Conservation (phyloP, 1,140 invertebrate species). For the Physella acuta region DNA sequence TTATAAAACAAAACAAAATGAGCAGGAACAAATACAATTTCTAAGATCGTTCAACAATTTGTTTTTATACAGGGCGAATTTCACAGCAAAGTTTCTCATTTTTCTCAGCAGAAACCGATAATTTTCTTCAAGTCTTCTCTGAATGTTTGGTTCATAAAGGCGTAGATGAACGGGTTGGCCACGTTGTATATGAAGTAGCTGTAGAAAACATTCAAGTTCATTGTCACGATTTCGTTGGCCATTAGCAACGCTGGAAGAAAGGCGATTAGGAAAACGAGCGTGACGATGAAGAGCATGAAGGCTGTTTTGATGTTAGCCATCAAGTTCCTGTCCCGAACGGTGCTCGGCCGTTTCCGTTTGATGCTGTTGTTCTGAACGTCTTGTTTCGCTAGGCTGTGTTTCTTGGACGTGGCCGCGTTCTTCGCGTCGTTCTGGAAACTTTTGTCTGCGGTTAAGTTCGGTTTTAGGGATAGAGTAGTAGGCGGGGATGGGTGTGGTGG, state of each 20-base stretch:
- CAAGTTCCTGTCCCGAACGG: conserved; percentile 28
- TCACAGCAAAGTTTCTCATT: too few relatives aligned
- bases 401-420: background rate
- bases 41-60: too few relatives aligned
- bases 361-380: conserved; percentile 1
- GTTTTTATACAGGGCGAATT: too few relatives aligned
- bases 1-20: too few relatives aligned
- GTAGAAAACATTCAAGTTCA: conserved; percentile 39
- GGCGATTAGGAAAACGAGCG: conserved; percentile 42
- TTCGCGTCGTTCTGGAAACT: background rate
- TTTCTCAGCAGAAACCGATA: conserved; percentile 16
- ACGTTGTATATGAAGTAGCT: conserved; percentile 48
- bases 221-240: conserved; percentile 34
- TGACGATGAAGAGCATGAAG: conserved; percentile 43
- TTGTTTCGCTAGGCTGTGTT: background rate
- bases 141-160: conserved; percentile 37
- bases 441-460: background rate
- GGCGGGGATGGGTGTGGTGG: background rate
- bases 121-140: conserved; percentile 39
- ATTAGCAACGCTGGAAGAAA: conserved; percentile 41
- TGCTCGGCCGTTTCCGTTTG: conserved; percentile 17
- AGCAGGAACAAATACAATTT: too few relatives aligned
- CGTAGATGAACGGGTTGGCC: conserved; percentile 38
- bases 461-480: background rate
- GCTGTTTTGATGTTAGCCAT: conserved; percentile 42